Percentiles rank a stretch among this genome's conserved stretches.
Evolutionary conservation across 2,113 vertebrate genomes (phyloP).

Genomic region (Todiramphus saurophagus): DNA sequence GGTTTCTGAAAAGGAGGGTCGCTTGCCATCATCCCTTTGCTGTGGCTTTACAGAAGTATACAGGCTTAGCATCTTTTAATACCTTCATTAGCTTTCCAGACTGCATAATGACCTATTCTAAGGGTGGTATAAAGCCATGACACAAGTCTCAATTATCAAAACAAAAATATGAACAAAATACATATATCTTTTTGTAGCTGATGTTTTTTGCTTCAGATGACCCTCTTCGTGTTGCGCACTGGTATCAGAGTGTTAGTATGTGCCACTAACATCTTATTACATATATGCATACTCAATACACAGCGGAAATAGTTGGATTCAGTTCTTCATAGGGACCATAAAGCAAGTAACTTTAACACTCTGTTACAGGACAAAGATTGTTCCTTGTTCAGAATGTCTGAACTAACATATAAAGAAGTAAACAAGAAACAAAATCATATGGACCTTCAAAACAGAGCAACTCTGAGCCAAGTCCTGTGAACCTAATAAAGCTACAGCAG

Average conservation of each 20-base stretch:
- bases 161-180: background rate
- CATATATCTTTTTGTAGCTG: background rate
- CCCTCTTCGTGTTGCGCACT: background rate
- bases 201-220: background rate
- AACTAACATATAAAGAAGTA: background rate
- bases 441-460: background rate
- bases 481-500: background rate
- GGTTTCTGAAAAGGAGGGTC: background rate
- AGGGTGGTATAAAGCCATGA: background rate
- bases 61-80: background rate
- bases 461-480: background rate
- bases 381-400: background rate
- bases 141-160: background rate
- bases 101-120: background rate
- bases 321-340: background rate
- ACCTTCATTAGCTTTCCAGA: background rate
- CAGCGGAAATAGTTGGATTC: background rate
- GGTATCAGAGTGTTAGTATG: background rate
- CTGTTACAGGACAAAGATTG: background rate
- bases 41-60: background rate
- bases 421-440: background rate
- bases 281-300: rapidly evolving
- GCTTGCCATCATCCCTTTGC: background rate
- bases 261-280: background rate
- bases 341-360: background rate